phyloP scores from a whole-genome alignment of 2,797 vertebrate genomes.

The Varecia variegata region DNA sequence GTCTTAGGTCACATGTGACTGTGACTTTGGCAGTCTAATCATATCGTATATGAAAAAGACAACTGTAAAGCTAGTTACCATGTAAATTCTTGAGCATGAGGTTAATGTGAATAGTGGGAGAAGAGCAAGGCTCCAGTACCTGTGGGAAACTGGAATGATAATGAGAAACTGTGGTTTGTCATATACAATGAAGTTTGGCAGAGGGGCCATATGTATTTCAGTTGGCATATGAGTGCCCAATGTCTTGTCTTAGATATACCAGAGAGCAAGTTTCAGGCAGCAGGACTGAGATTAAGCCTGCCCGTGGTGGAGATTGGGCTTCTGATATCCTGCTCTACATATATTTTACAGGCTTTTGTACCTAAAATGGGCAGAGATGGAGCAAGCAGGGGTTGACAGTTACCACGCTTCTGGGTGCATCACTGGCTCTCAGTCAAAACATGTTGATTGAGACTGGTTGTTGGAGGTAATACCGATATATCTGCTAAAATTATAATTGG shows the following conservation, averaged over 20 bases:
- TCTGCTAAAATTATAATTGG: conserved; percentile 13
- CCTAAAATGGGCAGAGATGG: background rate
- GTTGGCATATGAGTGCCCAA: background rate
- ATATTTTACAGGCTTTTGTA: background rate
- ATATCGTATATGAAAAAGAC: background rate
- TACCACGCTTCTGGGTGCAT: background rate
- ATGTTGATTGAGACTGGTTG: background rate
- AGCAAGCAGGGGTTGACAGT: background rate
- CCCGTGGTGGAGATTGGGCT: background rate
- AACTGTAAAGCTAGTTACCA: conserved; percentile 1
- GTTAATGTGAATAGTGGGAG: conserved; percentile 7
- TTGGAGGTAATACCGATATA: background rate
- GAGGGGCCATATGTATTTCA: background rate
- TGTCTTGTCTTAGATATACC: background rate
- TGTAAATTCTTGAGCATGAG: conserved; percentile 19
- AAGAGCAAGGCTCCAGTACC: background rate
- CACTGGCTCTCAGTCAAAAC: background rate
- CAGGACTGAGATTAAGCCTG: background rate
- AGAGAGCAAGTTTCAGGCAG: background rate
- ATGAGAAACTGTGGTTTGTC: background rate
- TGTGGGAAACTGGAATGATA: background rate
- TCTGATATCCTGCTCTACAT: background rate
- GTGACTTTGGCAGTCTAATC: background rate
- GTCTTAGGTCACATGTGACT: background rate
- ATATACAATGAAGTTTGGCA: background rate